Evolutionary conservation across 2,113 vertebrate species (phyloP), one percentile per base, ranked within the genome.

Genomic region (Takifugu bimaculatus): DNA sequence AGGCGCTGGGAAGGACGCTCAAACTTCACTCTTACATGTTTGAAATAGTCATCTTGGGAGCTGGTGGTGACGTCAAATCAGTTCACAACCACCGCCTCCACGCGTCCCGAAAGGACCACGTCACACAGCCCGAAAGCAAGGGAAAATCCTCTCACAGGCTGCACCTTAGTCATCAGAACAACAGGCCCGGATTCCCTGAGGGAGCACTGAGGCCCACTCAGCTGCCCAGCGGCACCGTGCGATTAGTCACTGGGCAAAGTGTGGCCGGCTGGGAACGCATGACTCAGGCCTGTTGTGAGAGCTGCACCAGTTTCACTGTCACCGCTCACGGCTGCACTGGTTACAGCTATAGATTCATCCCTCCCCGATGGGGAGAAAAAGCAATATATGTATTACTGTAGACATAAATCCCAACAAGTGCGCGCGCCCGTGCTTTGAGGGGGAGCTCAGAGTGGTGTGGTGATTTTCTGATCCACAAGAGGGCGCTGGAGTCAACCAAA

Each of bases 391-490:
- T 28, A 14, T 49, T 54, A 2, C 58, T 14, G 45, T 7, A 25
- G 47, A 49, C 20, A 9, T 50, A 25, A 26, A 25, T 25, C 20
- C n/a, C 10, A 50, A 9, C 1, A 39, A 11, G 7, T 39, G 35
- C 11, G 6, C 35, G 2, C 35, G 6, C 13, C 49, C 7, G 14
- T 71, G 1, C 44, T 29, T 28, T 39, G 43, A 42, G 4, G 4
- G 56, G 32, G 85, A 76, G 63, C 32, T 72, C 85, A 78, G 63
- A 52, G 65, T 15, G 55, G 68, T 68, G 42, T 74, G 72, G 75
- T 67, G 51, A 68, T 72, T 47, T 65, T 7, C 42, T 43, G 44
- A 53, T 65, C 79, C 90, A 89, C 79, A 50, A 87, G 88, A 83
- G 74, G 88, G 84, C n/a, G 67, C 82, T 63, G 58, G 13, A 47